phyloP scores from a whole-genome alignment of 2,797 vertebrate genomes.

The Nothura maculosa region DNA sequence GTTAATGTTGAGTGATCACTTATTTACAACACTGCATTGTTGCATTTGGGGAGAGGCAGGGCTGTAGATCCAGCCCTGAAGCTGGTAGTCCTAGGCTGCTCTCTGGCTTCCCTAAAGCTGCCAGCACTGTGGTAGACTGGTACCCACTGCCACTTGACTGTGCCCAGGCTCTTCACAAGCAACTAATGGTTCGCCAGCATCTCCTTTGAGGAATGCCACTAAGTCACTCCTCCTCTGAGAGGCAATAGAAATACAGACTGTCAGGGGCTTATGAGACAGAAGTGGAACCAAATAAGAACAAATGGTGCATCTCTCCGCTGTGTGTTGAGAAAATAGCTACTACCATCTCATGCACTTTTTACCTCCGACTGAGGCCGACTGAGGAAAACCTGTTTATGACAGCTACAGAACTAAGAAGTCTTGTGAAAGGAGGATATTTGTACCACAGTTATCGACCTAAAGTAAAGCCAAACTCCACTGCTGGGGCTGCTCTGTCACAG shows the following conservation, averaged over 20 bases:
- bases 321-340: not conserved
- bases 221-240: not conserved
- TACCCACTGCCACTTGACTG: not conserved
- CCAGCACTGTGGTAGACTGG: not conserved
- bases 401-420: not conserved
- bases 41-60: slow-evolving; percentile 26
- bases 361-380: not conserved
- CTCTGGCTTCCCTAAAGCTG: slow-evolving; percentile 2
- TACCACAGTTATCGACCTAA: not conserved
- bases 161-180: not conserved
- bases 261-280: not conserved
- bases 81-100: not conserved
- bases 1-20: slow-evolving; percentile 51
- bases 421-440: not conserved
- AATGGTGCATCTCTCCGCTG: not conserved
- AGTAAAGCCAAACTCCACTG: not conserved
- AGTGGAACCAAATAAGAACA: not conserved
- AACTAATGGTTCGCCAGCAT: not conserved
- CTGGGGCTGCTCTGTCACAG: rapidly evolving
- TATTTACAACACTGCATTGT: slow-evolving; percentile 58
- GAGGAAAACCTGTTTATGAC: not conserved
- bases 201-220: not conserved
- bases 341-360: not conserved
- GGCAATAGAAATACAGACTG: not conserved
- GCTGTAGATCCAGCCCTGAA: not conserved